A percentile compares a stretch with the other conserved stretches of the same genome.
These are phyloP conservation scores for Jaculus jaculus DNA, from an alignment of 2,113 vertebrate genomes.

Conservation along the genomic window DNA sequence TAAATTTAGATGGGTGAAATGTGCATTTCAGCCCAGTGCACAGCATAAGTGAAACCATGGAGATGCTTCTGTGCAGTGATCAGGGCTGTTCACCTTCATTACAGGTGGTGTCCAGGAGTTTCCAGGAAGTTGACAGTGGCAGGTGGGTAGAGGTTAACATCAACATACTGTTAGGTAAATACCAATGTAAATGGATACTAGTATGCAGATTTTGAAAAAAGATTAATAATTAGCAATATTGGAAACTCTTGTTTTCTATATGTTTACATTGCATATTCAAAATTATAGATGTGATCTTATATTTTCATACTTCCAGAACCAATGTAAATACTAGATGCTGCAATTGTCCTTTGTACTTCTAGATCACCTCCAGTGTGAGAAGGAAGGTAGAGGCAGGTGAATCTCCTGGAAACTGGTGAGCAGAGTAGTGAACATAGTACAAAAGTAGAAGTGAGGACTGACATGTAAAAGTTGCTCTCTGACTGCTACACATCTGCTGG, in stretches of 20 bases:
- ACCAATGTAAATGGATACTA: background rate
- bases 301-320: background rate
- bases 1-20: background rate
- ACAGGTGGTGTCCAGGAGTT: fast-evolving
- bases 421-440: no score
- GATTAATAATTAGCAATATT: no score
- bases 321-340: no score
- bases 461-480: no score
- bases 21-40: background rate
- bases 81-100: background rate
- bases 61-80: background rate
- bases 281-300: background rate
- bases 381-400: no score
- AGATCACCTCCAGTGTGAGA: no score
- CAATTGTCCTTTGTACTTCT: no score
- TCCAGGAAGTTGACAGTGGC: background rate
- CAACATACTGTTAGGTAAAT: background rate
- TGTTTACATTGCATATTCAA: background rate
- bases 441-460: no score
- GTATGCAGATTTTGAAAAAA: background rate
- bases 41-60: background rate
- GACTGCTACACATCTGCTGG: no score
- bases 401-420: no score
- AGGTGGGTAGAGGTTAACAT: background rate
- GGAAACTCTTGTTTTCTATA: no score